Conservation (phyloP, 37 sponge, comb jelly and placozoan genomes). For the Tethya wilhelma region DNA sequence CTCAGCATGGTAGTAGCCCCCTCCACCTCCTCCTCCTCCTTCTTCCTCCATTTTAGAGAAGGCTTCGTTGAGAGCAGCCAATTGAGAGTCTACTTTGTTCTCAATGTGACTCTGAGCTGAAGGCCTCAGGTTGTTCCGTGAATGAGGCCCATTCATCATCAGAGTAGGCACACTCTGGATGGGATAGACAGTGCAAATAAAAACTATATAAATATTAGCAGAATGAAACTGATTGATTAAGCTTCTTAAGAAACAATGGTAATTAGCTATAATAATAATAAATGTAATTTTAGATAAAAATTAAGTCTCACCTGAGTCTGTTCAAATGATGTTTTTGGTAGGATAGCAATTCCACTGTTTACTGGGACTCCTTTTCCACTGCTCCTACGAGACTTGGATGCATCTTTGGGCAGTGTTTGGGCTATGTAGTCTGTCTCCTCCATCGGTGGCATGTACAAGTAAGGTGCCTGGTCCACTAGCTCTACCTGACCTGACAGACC, state of each 20-base stretch:
- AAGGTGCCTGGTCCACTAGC: neutral
- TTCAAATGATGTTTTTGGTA: constrained; percentile 26
- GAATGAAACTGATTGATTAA: neutral
- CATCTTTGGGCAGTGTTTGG: constrained; percentile 35
- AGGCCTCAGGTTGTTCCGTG: neutral
- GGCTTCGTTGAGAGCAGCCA: constrained; percentile 31
- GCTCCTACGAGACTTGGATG: neutral
- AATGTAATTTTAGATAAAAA: neutral
- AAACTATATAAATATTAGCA: neutral
- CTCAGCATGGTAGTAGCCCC: constrained; percentile 1
- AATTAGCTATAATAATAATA: neutral
- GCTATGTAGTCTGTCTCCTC: constrained; percentile 25
- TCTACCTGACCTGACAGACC: neutral
- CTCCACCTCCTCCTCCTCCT: neutral
- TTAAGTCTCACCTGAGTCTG: constrained; percentile 40
- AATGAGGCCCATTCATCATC: constrained; percentile 1
- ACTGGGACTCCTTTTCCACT: neutral
- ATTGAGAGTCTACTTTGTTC: neutral
- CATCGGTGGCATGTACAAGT: neutral
- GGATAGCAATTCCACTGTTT: neutral
- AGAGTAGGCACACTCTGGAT: constrained; percentile 39
- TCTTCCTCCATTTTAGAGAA: constrained; percentile 34
- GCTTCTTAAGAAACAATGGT: neutral
- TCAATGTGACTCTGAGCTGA: neutral
- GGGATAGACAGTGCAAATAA: neutral